phyloP scores from a whole-genome alignment of 2,113 vertebrate species.

The Odontophorus gujanensis region DNA sequence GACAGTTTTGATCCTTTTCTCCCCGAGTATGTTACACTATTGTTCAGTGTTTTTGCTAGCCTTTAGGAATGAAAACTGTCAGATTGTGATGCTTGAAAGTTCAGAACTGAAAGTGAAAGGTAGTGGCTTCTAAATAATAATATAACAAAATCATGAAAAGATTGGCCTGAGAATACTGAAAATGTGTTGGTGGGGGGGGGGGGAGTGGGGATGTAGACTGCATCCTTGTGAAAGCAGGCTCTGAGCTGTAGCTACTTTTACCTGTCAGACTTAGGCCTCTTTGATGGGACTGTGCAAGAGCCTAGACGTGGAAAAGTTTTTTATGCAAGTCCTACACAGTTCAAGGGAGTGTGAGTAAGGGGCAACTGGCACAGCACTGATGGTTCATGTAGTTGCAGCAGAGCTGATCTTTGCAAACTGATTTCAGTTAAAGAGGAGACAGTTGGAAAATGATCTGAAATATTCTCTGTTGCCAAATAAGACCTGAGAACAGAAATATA shows the following conservation, averaged over 20 bases:
- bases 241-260: not conserved
- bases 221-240: not conserved
- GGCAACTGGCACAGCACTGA: not conserved
- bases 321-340: not conserved
- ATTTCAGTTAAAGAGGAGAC: not conserved
- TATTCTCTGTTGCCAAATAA: not conserved
- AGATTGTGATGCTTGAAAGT: not conserved
- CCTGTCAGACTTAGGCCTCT: not conserved
- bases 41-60: not conserved
- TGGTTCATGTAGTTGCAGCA: not conserved
- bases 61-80: not conserved
- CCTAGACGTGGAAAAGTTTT: not conserved
- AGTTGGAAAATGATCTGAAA: not conserved
- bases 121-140: not conserved
- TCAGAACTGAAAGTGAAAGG: not conserved
- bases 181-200: not conserved
- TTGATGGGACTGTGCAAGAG: not conserved
- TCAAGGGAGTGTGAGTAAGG: not conserved
- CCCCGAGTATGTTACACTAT: not conserved
- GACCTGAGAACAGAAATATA: not conserved
- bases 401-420: not conserved
- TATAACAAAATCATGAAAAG: not conserved
- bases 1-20: not conserved
- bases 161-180: not conserved
- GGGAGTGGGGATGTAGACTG: not conserved